phyloP scores from a whole-genome alignment of 1,140 invertebrate genomes.

The Frieseomelitta varia region DNA sequence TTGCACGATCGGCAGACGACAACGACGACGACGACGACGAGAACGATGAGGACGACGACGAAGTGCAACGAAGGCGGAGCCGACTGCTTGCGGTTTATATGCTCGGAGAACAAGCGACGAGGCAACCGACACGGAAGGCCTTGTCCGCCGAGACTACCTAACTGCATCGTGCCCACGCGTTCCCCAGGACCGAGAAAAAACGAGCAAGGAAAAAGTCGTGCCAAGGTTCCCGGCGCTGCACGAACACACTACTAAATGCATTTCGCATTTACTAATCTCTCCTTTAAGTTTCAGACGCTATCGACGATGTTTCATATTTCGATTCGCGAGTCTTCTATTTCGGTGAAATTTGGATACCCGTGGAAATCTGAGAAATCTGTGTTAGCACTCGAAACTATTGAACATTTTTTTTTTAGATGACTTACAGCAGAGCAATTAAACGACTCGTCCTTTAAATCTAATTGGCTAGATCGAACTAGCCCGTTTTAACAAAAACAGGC shows the following conservation, averaged over 20 bases:
- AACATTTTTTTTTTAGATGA: too few species aligned
- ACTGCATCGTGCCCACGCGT: conserved; percentile 60
- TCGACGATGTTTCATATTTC: neutral
- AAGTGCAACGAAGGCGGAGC: conserved; percentile 40
- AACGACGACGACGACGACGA: conserved; percentile 16
- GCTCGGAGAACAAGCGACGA: conserved; percentile 48
- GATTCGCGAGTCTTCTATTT: too few species aligned
- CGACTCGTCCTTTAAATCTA: too few species aligned
- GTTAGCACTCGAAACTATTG: too few species aligned
- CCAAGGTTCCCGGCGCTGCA: conserved; percentile 32
- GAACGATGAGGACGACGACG: neutral
- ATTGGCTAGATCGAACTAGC: too few species aligned
- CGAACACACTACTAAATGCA: neutral
- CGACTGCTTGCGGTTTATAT: conserved; percentile 37
- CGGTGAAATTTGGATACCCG: too few species aligned
- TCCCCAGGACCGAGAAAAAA: conserved; percentile 46
- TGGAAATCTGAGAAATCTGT: too few species aligned
- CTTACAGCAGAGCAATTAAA: too few species aligned
- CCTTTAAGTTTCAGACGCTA: neutral
- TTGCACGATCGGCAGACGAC: conserved; percentile 14
- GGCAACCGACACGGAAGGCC: conserved; percentile 65
- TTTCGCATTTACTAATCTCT: neutral
- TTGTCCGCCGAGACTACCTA: conserved; percentile 62
- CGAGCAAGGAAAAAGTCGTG: conserved; percentile 37
- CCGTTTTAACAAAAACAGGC: too few species aligned